Percentiles rank a stretch among this genome's conserved stretches.
phyloP scores from a whole-genome alignment of 2,888 invertebrate genomes.

The Tryphoninae sp. region DNA sequence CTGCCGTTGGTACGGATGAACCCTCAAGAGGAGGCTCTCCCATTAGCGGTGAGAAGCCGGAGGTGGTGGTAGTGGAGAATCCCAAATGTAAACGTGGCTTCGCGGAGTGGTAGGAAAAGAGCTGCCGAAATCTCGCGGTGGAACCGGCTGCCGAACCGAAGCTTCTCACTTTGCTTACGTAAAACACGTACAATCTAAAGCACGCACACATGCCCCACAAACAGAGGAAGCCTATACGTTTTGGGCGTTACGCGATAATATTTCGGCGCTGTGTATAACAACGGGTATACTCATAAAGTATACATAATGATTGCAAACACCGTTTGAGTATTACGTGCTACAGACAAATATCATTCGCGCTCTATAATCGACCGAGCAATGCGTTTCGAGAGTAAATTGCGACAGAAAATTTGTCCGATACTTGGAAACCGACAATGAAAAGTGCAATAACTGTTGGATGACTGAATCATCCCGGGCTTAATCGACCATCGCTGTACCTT shows the following conservation, averaged over 20 bases:
- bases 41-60: slow-evolving; percentile 51
- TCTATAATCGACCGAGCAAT: slow-evolving; percentile 4
- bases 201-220: slow-evolving; percentile 7
- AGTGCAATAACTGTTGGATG: too few species aligned
- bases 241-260: slow-evolving; percentile 45
- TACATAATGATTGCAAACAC: background rate
- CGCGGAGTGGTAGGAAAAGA: slow-evolving; percentile 8
- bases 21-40: slow-evolving; percentile 64
- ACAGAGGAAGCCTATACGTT: background rate
- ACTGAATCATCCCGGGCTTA: too few species aligned
- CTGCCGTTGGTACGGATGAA: slow-evolving; percentile 66
- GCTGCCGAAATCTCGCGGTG: slow-evolving; percentile 1
- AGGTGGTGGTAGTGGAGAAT: slow-evolving; percentile 69
- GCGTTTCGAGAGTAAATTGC: background rate
- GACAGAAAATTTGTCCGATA: too few species aligned
- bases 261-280: slow-evolving; percentile 22
- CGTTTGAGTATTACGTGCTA: background rate
- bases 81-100: slow-evolving; percentile 51
- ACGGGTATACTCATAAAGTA: slow-evolving; percentile 15
- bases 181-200: slow-evolving; percentile 19
- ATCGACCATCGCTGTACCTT: too few species aligned
- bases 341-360: background rate
- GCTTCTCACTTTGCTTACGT: slow-evolving; percentile 59
- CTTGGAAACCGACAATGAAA: too few species aligned
- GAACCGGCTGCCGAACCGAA: slow-evolving; percentile 9